phyloP scores from a whole-genome alignment of 2,797 vertebrate species.

The Catamblyrhynchus diadema region DNA sequence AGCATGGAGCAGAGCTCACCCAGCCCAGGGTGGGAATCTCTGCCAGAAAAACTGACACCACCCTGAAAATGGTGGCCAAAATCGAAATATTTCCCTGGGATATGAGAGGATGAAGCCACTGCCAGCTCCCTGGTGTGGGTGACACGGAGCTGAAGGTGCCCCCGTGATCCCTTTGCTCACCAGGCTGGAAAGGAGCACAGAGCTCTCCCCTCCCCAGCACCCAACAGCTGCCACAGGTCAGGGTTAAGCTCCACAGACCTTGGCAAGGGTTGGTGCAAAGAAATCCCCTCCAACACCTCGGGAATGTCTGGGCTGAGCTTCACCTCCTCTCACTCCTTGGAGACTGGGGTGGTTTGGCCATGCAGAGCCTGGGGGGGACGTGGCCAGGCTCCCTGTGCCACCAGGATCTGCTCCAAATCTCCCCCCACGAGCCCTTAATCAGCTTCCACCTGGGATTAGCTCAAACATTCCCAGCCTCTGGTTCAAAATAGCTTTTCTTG shows the following conservation, averaged over 20 bases:
- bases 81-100: neutral
- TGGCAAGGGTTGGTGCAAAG: neutral
- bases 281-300: neutral
- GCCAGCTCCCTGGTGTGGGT: neutral
- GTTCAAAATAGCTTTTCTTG: slow-evolving; percentile 51
- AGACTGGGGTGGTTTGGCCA: accelerated
- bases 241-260: neutral
- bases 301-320: neutral
- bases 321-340: neutral
- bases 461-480: slow-evolving; percentile 48
- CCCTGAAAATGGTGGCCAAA: neutral
- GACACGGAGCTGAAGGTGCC: neutral
- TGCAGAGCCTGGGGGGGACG: neutral
- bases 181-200: neutral
- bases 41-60: neutral
- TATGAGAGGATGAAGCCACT: neutral
- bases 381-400: neutral
- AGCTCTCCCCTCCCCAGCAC: neutral
- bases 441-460: slow-evolving; percentile 60
- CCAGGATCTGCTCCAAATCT: slow-evolving; percentile 20
- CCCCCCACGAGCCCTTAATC: slow-evolving; percentile 39
- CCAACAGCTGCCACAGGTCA: neutral
- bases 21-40: neutral
- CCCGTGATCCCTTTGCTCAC: neutral
- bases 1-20: neutral